Conservation (phyloP, 2,888 invertebrate genomes). For the Gryllus longicercus region DNA sequence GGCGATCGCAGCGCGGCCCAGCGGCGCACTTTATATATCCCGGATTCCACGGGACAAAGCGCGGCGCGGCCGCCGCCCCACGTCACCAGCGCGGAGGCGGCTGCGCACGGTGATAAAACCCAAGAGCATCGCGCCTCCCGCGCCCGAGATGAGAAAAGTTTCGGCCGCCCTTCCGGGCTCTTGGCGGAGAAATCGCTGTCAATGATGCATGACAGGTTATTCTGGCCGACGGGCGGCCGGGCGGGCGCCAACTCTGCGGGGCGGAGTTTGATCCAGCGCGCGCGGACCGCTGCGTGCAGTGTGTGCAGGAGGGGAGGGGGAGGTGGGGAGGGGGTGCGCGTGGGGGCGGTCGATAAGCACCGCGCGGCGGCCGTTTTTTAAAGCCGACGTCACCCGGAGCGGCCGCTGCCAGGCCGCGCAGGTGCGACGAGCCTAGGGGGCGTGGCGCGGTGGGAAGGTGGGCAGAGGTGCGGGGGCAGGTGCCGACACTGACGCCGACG, state of each 20-base stretch:
- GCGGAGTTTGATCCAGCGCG: not conserved
- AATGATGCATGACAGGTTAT: constrained; percentile 5
- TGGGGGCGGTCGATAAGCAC: not conserved
- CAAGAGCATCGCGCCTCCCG: not conserved
- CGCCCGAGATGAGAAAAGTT: not conserved
- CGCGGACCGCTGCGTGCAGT: not conserved
- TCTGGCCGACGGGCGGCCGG: not conserved
- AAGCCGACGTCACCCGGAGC: not conserved
- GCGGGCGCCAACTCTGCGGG: not conserved
- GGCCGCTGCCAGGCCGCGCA: not conserved
- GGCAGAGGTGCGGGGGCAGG: too few relatives aligned
- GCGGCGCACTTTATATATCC: constrained; percentile 22
- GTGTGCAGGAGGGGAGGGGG: not conserved
- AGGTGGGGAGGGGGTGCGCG: not conserved
- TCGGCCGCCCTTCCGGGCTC: not conserved
- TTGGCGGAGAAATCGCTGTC: not conserved
- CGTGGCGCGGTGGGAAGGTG: not conserved
- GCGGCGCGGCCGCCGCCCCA: not conserved
- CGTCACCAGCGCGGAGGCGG: not conserved
- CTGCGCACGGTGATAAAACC: not conserved
- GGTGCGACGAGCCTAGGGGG: not conserved
- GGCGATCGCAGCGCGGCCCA: constrained; percentile 20
- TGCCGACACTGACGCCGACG: too few relatives aligned
- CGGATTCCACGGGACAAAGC: not conserved
- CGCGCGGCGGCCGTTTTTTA: constrained; percentile 6